phyloP scores from a whole-genome alignment of 2,113 vertebrate genomes.

The Guaruba guarouba region DNA sequence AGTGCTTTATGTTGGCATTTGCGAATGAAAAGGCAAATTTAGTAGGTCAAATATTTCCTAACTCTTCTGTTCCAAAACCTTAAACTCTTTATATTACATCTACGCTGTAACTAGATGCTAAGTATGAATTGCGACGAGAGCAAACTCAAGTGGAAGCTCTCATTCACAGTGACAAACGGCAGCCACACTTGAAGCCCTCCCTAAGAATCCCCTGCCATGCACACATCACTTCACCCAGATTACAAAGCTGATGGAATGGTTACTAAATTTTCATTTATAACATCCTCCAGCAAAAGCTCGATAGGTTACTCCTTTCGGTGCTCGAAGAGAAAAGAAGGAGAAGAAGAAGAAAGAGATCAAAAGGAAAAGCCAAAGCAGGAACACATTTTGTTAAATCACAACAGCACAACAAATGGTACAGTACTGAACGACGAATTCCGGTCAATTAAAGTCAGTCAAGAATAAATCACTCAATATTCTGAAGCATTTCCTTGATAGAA shows the following conservation, averaged over 20 bases:
- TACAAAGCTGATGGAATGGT: constrained; percentile 94
- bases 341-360: not conserved
- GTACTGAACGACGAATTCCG: not conserved
- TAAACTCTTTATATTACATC: not conserved
- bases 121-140: not conserved
- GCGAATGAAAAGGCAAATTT: not conserved
- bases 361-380: constrained; percentile 62
- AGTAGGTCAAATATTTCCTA: not conserved
- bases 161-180: not conserved
- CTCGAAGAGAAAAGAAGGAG: constrained; percentile 74
- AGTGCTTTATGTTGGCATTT: not conserved
- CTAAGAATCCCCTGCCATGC: constrained; percentile 48
- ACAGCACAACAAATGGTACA: not conserved
- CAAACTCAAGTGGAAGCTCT: not conserved
- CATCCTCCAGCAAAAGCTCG: constrained; percentile 99
- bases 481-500: not conserved
- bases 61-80: not conserved
- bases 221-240: constrained; percentile 94
- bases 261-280: constrained; percentile 99
- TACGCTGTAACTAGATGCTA: not conserved
- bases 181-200: not conserved
- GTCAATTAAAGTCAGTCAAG: not conserved
- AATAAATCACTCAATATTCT: not conserved
- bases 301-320: constrained; percentile 99
- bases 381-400: constrained; percentile 4